Evolutionary conservation across 1,140 invertebrate species (phyloP), one percentile per base, ranked within the genome.

Genomic region (Teleogryllus occipitalis): DNA sequence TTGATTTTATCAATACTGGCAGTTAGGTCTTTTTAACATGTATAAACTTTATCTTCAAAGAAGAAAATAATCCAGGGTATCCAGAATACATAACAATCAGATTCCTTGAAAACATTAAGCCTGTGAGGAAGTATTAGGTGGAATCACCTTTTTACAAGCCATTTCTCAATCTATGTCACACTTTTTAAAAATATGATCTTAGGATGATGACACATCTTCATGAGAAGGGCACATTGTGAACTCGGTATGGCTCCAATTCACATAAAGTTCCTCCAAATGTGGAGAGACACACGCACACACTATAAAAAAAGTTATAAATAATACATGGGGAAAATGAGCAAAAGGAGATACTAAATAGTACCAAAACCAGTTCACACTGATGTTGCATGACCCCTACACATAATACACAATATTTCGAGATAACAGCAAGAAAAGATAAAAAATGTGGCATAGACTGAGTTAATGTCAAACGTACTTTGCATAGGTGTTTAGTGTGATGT

Each of bases 231-330:
- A 65, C 27, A 39, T 39, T 39, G 27, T 39, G 27, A 39, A 39
- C 27, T 39, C 27, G 27, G 27, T 39, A 39, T 39, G 27, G 27
- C 27, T 39, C 27, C 27, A 39, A 39, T 39, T 39, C 27, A 39
- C 27, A 39, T 39, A 39, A 39, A 39, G 27, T 39, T 39, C 5
- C 27, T 39, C 27, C 27, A 39, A 39, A 39, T 39, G 1, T 39
- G 27, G 27, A 39, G 27, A 65, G 2, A 65, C 54, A 65, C 54
- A 7, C 54, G 7, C 54, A 65, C 54, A 65, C 54, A 3, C 1
- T 65, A 65, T 54, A n/a, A n/a, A 65, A 65, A 65, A 65, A 65
- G 54, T 65, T 65, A 65, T 65, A 65, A 65, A 65, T 65, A 65
- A 65, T 65, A 65, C 54, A 65, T 18, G 18, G 18, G 10, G 18